Base-by-base conservation (phyloP, 2,113 vertebrate genomes). In the Prochilodus magdalenae region DNA sequence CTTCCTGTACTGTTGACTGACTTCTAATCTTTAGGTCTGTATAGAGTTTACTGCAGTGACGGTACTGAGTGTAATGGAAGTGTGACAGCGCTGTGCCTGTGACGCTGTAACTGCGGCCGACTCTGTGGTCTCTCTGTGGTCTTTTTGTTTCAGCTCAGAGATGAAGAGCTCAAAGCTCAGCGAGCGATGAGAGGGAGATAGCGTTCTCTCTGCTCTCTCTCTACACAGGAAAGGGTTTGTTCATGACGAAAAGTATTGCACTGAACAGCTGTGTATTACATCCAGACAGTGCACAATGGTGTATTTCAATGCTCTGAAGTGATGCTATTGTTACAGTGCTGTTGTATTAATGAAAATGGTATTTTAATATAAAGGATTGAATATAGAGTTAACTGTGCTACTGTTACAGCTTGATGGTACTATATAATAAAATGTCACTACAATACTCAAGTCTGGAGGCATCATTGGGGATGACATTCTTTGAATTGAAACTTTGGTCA, bases 71-170 rank as follows among this genome's bases (percentile, higher is more conserved):
- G 65, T 75, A 72, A 79, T 30, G 30, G 73, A 29, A 78, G 71
- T 59, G 53, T 69, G 47, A 51, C 40, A 57, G 36, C 66, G 73
- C 36, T 66, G 33, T 83, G 77, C 59, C 59, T 85, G 75, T 88
- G 84, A 82, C 84, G 80, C 75, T 86, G 79, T 33, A 83, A 79
- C 86, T 94, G 93, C 67, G 93, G 93, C 92, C 69, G 27, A 6
- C 71, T 87, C 77, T 94, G 93, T 90, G 94, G 93, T 91, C 24
- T 80, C 62, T 86, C 87, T 93, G 94, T 63, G 94, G 94, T 94
- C 83, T 65, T 87, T 94, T 94, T 94, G 92, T 93, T 92, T 91
- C 86, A 90, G 89, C 78, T 86, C 86, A 74, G 40, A 86, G 84
- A 85, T 82, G 87, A 88, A 77, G 85, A 88, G 85, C 90, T 93